Percentiles rank a stretch among this genome's conserved stretches.
Evolutionary conservation across 2,888 invertebrate genomes (phyloP).

Genomic region (Conops quadrifasciatus): DNA sequence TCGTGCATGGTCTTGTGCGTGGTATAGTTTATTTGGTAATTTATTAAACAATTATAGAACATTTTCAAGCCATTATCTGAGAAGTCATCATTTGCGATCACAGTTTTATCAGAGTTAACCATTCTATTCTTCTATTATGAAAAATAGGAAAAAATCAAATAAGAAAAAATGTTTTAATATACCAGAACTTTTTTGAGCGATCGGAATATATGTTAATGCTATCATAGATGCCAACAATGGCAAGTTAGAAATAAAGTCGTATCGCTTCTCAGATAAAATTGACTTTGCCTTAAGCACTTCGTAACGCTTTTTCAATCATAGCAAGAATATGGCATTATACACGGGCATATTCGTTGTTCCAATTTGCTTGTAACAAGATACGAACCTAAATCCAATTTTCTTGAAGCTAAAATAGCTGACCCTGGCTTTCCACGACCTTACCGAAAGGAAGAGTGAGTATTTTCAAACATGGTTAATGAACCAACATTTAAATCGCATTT

Average conservation of each 20-base stretch:
- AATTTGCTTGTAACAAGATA: conserved; percentile 82
- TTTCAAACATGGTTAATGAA: conserved; percentile 1
- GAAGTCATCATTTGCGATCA: too few relatives aligned
- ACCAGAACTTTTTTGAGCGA: too few relatives aligned
- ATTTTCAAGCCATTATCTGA: not conserved
- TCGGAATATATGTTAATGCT: too few relatives aligned
- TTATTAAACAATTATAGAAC: conserved; percentile 33
- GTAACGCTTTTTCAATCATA: conserved; percentile 50
- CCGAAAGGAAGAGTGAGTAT: conserved; percentile 72
- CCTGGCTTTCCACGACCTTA: conserved; percentile 77
- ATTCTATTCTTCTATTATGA: too few relatives aligned
- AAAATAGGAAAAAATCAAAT: too few relatives aligned
- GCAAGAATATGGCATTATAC: conserved; percentile 82
- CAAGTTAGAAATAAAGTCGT: too few relatives aligned
- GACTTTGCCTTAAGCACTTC: not conserved
- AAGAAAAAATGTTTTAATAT: too few relatives aligned
- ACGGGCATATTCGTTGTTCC: conserved; percentile 85
- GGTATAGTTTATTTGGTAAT: conserved; percentile 86
- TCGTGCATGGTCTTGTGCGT: conserved; percentile 81
- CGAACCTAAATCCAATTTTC: conserved; percentile 70
- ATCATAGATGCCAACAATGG: too few relatives aligned
- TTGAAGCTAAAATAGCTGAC: conserved; percentile 84
- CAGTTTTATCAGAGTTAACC: not conserved
- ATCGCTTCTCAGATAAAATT: conserved; percentile 18
- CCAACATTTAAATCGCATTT: not conserved